phyloP scores from a whole-genome alignment of 2,797 vertebrate genomes.

The Anguilla megastoma region DNA sequence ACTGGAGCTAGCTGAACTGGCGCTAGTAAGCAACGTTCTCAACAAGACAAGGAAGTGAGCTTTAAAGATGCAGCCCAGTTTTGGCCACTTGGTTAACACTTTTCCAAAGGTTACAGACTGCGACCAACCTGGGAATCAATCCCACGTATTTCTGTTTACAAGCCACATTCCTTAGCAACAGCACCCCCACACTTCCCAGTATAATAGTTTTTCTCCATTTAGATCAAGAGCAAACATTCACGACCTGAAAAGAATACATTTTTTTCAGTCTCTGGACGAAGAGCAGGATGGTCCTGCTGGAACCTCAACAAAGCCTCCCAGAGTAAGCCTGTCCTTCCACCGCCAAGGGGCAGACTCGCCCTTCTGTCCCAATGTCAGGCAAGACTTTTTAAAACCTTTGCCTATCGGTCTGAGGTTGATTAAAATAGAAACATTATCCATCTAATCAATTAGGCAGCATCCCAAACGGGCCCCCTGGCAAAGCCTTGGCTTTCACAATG shows the following conservation, averaged over 20 bases:
- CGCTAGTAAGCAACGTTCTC: no score
- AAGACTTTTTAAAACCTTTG: not conserved
- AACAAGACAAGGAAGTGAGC: no score
- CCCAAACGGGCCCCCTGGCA: not conserved
- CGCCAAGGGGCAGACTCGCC: not conserved
- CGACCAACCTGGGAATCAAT: not conserved
- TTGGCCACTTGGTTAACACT: no score
- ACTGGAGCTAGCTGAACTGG: no score
- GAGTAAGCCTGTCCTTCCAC: not conserved
- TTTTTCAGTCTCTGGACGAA: not conserved
- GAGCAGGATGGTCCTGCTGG: not conserved
- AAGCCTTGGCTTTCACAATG: not conserved
- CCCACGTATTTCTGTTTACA: not conserved
- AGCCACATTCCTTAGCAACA: not conserved
- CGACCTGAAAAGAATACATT: not conserved
- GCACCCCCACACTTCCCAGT: not conserved
- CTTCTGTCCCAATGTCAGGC: not conserved
- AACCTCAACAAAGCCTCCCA: not conserved
- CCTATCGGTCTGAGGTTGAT: not conserved
- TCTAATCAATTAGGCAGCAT: not conserved
- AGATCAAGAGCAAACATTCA: not conserved
- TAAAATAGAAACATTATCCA: not conserved
- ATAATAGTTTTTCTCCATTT: not conserved
- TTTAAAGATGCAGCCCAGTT: no score
- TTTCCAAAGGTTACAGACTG: not conserved